A percentile compares a stretch with the other conserved stretches of the same genome.
Conservation (phyloP, 2,113 vertebrate species). For the Aplodontia rufa region DNA sequence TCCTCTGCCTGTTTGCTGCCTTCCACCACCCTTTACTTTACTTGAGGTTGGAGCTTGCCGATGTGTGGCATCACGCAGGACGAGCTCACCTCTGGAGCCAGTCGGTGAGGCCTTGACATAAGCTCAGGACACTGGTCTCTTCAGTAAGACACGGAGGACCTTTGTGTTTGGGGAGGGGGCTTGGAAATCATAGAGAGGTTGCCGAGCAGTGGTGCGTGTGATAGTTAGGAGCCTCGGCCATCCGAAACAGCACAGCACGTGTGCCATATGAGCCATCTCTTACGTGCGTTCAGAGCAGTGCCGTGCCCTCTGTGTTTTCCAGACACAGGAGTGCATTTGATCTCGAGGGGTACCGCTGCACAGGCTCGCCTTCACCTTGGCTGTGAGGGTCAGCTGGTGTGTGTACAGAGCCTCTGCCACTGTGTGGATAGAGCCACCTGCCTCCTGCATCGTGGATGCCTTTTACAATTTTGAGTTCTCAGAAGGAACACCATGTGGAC, state of each 20-base stretch:
- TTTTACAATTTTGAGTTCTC: not conserved
- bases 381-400: no score
- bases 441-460: not conserved
- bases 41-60: conserved; percentile 65
- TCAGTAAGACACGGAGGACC: fast-evolving
- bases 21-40: not conserved
- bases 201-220: not conserved
- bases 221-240: not conserved
- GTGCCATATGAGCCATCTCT: not conserved
- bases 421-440: not conserved
- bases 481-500: not conserved
- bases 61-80: conserved; percentile 5
- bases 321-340: not conserved
- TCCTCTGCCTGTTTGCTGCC: conserved; percentile 69
- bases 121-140: not conserved
- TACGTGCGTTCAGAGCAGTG: not conserved
- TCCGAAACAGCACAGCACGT: not conserved
- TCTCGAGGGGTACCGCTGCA: not conserved
- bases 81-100: not conserved
- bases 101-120: not conserved
- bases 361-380: no score
- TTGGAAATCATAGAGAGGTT: not conserved
- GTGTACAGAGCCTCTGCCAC: not conserved
- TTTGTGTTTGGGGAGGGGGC: not conserved
- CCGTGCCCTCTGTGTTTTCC: not conserved